These are phyloP conservation scores for Nomada ruficornis DNA, from an alignment of 2,888 invertebrate genomes.

Conservation along the genomic window DNA sequence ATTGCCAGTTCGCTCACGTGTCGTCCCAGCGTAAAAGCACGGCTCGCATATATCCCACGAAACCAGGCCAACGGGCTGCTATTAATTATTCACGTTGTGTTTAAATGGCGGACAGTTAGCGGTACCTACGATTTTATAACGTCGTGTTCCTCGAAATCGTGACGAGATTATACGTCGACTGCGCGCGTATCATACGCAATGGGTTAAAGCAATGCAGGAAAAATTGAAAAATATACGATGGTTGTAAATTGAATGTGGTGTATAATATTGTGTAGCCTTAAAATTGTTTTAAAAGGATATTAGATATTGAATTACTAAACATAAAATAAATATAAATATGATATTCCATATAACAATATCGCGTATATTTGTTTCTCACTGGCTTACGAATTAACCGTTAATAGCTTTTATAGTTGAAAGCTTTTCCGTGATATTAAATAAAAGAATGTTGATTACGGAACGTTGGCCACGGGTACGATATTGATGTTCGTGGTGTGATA, in stretches of 20 bases:
- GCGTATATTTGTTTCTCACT: background rate
- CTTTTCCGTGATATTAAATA: too few species aligned
- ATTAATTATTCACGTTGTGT: slow-evolving; percentile 72
- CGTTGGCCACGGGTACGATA: too few species aligned
- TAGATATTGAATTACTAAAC: too few species aligned
- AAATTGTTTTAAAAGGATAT: too few species aligned
- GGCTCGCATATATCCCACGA: slow-evolving; percentile 40
- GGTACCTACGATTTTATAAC: slow-evolving; percentile 68
- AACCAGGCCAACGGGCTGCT: slow-evolving; percentile 65
- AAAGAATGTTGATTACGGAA: too few species aligned
- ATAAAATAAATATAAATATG: too few species aligned
- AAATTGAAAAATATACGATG: background rate
- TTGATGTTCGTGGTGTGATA: too few species aligned
- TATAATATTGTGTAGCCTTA: too few species aligned
- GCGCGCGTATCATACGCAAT: slow-evolving; percentile 43
- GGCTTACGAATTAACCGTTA: background rate
- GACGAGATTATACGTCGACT: slow-evolving; percentile 61
- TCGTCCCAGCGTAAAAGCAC: slow-evolving; percentile 73
- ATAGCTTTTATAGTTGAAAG: too few species aligned
- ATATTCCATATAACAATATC: background rate
- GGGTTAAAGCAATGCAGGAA: slow-evolving; percentile 1
- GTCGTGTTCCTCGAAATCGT: slow-evolving; percentile 54
- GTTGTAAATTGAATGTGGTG: background rate
- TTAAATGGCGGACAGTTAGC: slow-evolving; percentile 63
- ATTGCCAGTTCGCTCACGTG: slow-evolving; percentile 78